Evolutionary conservation across 2,797 vertebrate genomes (phyloP).

Genomic region (Anguilla pacifica): DNA sequence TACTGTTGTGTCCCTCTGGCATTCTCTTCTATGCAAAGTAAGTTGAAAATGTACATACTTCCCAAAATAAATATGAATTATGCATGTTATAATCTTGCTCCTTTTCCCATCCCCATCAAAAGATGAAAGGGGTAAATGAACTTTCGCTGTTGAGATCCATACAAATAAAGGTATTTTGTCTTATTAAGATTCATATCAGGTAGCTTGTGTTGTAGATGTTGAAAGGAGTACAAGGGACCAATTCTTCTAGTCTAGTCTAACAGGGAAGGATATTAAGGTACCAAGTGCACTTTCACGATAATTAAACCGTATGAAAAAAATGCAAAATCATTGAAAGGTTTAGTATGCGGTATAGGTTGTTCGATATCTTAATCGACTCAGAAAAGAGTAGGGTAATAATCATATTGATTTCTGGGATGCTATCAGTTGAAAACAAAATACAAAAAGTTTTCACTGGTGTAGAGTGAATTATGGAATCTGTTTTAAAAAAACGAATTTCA

Average conservation of each 20-base stretch:
- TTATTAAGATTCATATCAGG: conserved; percentile 25
- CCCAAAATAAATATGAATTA: conserved; percentile 41
- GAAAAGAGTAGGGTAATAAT: not conserved
- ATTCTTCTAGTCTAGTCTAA: conserved; percentile 11
- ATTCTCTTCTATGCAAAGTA: conserved; percentile 28
- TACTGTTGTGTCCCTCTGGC: conserved; percentile 27
- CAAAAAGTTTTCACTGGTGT: not conserved
- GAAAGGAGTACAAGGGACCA: conserved; percentile 4
- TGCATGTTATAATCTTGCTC: conserved; percentile 34
- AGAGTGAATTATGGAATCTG: not conserved
- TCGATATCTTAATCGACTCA: not conserved
- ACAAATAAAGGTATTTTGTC: not conserved
- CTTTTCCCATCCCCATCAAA: conserved; percentile 29
- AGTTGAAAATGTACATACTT: conserved; percentile 37
- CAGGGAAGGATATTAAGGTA: not conserved
- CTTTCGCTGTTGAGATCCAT: conserved; percentile 23
- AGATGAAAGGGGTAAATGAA: conserved; percentile 31
- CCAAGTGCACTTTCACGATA: conserved; percentile 8
- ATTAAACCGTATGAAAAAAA: not conserved
- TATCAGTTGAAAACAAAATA: not conserved
- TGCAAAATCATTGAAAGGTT: not conserved
- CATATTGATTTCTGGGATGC: not conserved
- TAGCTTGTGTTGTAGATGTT: conserved; percentile 10
- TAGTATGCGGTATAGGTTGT: not conserved
- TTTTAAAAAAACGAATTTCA: not conserved